Conservation (phyloP, 2,888 invertebrate genomes). For the Hypolimnas misippus region DNA sequence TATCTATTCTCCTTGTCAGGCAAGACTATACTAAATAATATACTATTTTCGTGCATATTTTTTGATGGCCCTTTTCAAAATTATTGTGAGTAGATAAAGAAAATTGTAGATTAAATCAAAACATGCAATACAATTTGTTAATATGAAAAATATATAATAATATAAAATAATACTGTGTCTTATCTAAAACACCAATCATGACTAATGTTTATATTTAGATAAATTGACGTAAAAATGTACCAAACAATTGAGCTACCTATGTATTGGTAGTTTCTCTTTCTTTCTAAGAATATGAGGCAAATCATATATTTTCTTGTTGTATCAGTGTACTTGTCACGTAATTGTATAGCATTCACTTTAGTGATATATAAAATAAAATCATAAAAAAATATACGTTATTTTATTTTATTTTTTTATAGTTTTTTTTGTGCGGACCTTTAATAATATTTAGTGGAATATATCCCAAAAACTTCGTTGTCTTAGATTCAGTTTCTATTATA, state of each 20-base stretch:
- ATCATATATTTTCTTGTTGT: conserved; percentile 32
- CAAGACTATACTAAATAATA: background rate
- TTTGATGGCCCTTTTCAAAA: background rate
- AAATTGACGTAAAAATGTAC: conserved; percentile 12
- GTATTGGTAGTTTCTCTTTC: conserved; percentile 27
- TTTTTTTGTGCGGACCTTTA: background rate
- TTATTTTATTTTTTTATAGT: background rate
- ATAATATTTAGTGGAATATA: too few species aligned
- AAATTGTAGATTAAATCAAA: background rate
- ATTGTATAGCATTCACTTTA: conserved; percentile 19
- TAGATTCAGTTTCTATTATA: too few species aligned
- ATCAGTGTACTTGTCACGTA: conserved; percentile 28
- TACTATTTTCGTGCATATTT: background rate
- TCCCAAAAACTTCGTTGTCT: too few species aligned
- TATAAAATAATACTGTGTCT: conserved; percentile 9
- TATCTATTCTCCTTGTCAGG: too few species aligned
- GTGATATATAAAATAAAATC: conserved; percentile 24
- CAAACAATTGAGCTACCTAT: conserved; percentile 23
- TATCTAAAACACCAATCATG: conserved; percentile 13
- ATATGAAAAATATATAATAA: background rate
- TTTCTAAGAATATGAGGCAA: conserved; percentile 8
- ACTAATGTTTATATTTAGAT: conserved; percentile 11
- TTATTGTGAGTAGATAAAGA: conserved; percentile 2
- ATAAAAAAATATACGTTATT: conserved; percentile 6
- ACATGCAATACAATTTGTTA: background rate